phyloP scores from a whole-genome alignment of 2,797 vertebrate genomes.

The Sitta carolinensis region DNA sequence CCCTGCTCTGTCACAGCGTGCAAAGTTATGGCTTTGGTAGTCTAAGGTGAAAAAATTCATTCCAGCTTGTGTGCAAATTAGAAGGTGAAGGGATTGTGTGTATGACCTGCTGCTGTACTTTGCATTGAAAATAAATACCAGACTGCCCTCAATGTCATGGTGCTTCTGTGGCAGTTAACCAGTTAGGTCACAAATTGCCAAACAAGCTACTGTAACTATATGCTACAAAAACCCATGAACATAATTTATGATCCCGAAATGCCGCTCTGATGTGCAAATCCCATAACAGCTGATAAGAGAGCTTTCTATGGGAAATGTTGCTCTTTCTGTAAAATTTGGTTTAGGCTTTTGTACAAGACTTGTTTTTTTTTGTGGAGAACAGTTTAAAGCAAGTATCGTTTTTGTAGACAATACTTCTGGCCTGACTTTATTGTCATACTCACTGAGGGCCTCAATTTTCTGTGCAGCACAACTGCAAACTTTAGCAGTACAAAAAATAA shows the following conservation, averaged over 20 bases:
- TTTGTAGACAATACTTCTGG: background rate
- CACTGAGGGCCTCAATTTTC: background rate
- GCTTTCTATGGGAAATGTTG: background rate
- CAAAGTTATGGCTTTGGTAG: background rate
- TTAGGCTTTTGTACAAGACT: background rate
- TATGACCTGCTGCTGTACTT: background rate
- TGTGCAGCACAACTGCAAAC: background rate
- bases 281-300: background rate
- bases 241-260: background rate
- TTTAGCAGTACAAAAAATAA: background rate
- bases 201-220: background rate
- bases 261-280: background rate
- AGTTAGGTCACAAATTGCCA: background rate
- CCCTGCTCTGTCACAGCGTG: accelerated
- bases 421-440: background rate
- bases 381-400: background rate
- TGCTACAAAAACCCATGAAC: background rate
- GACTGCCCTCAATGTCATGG: background rate
- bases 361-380: background rate
- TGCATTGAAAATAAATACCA: background rate
- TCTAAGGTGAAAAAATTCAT: background rate
- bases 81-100: background rate
- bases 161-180: background rate
- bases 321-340: background rate
- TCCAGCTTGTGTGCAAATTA: background rate